Conservation (phyloP, 2,113 vertebrate genomes). For the Malurus elegans region DNA sequence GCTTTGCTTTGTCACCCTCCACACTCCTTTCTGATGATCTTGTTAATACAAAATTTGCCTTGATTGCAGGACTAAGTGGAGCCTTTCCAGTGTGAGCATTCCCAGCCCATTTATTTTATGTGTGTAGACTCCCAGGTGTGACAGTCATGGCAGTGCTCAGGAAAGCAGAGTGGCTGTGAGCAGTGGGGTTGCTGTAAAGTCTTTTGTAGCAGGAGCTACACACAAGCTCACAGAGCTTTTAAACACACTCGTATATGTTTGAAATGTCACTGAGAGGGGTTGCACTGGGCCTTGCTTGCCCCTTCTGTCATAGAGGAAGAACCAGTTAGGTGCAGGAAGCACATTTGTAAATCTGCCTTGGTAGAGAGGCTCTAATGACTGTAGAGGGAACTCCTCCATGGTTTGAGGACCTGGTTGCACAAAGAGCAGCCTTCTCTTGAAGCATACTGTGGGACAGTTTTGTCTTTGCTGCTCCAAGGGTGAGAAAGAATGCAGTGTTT, state of each 20-base stretch:
- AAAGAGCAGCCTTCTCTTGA: neutral
- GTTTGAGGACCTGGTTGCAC: neutral
- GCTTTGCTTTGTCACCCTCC: neutral
- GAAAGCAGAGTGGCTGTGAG: neutral
- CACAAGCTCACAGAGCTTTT: neutral
- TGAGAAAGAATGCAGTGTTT: neutral
- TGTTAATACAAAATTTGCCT: neutral
- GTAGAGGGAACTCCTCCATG: neutral
- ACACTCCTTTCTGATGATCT: neutral
- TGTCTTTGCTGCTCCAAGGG: neutral
- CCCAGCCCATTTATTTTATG: neutral
- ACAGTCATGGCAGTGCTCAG: neutral
- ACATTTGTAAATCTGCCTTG: neutral
- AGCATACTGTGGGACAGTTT: neutral
- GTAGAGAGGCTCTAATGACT: neutral
- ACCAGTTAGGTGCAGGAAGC: neutral
- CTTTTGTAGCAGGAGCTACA: neutral
- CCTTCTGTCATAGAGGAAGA: neutral
- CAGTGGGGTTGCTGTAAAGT: neutral
- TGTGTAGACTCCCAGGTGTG: neutral
- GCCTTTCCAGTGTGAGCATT: neutral
- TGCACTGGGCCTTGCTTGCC: neutral
- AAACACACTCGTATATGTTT: rapidly evolving
- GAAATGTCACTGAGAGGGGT: neutral
- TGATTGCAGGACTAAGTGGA: neutral